Base-by-base conservation (phyloP, 2,888 invertebrate genomes). In the Phortica magna region DNA sequence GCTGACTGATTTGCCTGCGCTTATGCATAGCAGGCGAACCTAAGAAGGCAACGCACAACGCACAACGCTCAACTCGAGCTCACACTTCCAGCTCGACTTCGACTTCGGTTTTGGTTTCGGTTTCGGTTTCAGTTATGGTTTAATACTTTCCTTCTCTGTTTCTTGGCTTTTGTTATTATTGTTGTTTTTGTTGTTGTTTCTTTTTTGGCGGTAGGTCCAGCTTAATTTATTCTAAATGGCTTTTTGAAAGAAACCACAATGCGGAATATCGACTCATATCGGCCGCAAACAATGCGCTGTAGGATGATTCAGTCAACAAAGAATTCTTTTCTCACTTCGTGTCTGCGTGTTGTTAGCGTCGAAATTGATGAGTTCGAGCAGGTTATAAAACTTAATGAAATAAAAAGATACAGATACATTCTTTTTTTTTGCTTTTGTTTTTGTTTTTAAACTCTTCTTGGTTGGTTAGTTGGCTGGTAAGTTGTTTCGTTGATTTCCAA, bases 361-460 rank as follows among this genome's bases (percentile, higher is more conserved):
- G 81, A 88, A 86, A 86, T 86, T 86, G 86, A 86, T 86, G 86
- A 86, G 86, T 88, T 87, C 88, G 88, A 87, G 89, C 86, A 88
- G 86, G 86, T 86, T 86, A 86, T 86, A 88, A 86, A 87, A 88
- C 82, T 79, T 87, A 39, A 53, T 19, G 7, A 73, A 71, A 73
- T 19, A 43, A 42, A 68, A 68, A 43, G 43, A 43, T 68, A 68
- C 42, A 48, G 87, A 88, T 85, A 85, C 84, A 81, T 10, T 19
- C 19, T 48, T 43, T 10, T 19, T 22, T 48, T 43, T 85, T 85
- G 85, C 80, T 80, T 85, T 87, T 83, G 84, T 88, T 48, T 79
- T 79, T 73, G 42, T 76, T 31, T 31, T 31, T 31, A 1, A 42
- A 57, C 55, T 55, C 72, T 76, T 83, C 31, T 76, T 77, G 80